These are phyloP conservation scores for Apostichopus californicus DNA, from an alignment of 35 echinoderm and acorn worm species.

Conservation along the genomic window DNA sequence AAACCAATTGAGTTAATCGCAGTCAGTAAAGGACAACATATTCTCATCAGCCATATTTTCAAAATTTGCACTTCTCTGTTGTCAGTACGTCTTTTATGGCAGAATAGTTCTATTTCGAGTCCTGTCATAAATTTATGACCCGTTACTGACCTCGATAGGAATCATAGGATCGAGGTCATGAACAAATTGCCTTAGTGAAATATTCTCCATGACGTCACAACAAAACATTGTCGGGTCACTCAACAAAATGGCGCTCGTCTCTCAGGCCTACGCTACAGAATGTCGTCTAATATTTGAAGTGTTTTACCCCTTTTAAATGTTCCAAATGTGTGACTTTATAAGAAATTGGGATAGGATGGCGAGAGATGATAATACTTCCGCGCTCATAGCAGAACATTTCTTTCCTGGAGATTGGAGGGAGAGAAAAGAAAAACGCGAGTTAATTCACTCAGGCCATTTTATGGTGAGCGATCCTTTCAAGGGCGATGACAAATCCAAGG, in stretches of 20 bases:
- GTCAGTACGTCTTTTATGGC: too few species aligned
- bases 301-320: constrained; percentile 3
- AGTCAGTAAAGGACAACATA: too few species aligned
- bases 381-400: constrained; percentile 23
- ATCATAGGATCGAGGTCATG: too few species aligned
- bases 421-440: constrained; percentile 52
- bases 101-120: too few species aligned
- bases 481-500: constrained; percentile 61
- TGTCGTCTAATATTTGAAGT: constrained; percentile 13
- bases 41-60: too few species aligned
- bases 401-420: constrained; percentile 43
- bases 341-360: constrained; percentile 48
- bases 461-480: constrained; percentile 96
- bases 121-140: too few species aligned
- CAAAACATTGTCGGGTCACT: constrained; percentile 13
- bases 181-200: too few species aligned
- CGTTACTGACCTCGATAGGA: too few species aligned
- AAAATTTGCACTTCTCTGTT: too few species aligned
- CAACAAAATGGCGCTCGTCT: constrained; percentile 31
- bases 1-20: too few species aligned
- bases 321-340: not conserved
- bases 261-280: not conserved
- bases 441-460: constrained; percentile 94
- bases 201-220: constrained; percentile 22
- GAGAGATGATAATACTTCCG: constrained; percentile 45